Evolutionary conservation across 30 jellyfish, hydroid and myxozoan species (phyloP).

Genomic region (Cassiopea xamachana): DNA sequence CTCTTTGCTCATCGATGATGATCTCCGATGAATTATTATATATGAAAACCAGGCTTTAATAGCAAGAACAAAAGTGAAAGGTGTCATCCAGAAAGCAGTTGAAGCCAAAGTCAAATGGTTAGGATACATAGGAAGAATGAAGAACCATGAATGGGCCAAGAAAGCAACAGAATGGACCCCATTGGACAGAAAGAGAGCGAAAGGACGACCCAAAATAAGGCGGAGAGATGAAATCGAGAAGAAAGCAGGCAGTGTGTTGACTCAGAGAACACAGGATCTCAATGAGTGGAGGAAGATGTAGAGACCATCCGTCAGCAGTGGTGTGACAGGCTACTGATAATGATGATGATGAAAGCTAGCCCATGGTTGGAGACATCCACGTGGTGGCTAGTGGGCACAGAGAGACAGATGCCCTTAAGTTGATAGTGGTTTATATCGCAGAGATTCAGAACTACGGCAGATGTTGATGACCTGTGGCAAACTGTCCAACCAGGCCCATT

Average conservation of each 20-base stretch:
- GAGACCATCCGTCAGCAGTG: slow-evolving; percentile 57
- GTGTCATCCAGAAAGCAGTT: background rate
- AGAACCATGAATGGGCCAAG: slow-evolving; percentile 23
- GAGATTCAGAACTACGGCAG: no score
- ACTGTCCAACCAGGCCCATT: no score
- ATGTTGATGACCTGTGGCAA: no score
- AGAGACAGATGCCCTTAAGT: no score
- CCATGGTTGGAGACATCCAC: no score
- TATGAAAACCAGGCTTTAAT: background rate
- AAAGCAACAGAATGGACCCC: slow-evolving; percentile 18
- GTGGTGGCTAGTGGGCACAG: no score
- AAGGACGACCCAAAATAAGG: slow-evolving; percentile 30
- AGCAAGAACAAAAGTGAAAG: slow-evolving; percentile 2
- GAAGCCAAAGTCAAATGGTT: slow-evolving; percentile 12
- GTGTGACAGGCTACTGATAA: slow-evolving; percentile 27
- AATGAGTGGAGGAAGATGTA: slow-evolving; percentile 10
- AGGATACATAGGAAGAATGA: background rate
- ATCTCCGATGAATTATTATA: no score
- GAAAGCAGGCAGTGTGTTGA: slow-evolving; percentile 33
- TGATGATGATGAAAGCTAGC: background rate
- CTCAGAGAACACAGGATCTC: slow-evolving; percentile 9
- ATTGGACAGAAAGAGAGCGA: slow-evolving; percentile 15
- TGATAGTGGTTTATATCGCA: no score
- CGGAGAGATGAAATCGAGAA: slow-evolving; percentile 38
- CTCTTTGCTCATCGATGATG: no score